Evolutionary conservation across 2,797 vertebrate species (phyloP), one percentile per base, ranked within the genome.

Genomic region (Manis crassicaudata): DNA sequence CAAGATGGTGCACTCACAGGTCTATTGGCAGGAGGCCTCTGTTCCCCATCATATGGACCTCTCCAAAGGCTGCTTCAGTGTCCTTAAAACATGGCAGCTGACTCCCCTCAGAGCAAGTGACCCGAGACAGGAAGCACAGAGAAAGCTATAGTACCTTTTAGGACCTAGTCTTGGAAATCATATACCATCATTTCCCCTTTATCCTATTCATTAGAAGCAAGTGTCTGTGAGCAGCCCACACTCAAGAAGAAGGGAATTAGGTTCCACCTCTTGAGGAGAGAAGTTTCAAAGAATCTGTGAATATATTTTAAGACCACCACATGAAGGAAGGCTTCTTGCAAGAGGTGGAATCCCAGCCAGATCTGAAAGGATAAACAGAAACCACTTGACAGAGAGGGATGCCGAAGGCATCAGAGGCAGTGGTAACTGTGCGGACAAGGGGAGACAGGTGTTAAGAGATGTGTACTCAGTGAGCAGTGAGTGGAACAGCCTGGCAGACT

Each of bases 261-360:
- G 54, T 65, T 63, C 35, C 16, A 67, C 32, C 54, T 60, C 68
- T 17, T 13, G 50, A 54, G 16, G 6, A 52, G 32, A 84, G 14
- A 82, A 68, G 29, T 65, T 63, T 11, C 58, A 83, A 84, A 79
- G 14, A 96, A 72, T 70, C 9, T 68, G 18, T 52, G 13, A 16
- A 63, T 60, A 73, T 52, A 82, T 20, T 37, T 92, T 92, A 83
- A 92, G 63, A 76, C 37, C 60, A 81, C 60, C 52, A 32, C 13
- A 77, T 67, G 70, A 87, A 63, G 46, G 75, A 88, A 92, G 37
- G n/a, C 35, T 94, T 95, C 70, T 58, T 52, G 35, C 8, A 88
- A 94, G 76, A 77, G 23, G 21, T 6, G 18, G 25, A 11, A 87
- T 70, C 54, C 25, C 67, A 76, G 25, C 67, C n/a, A 80, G 56